Evolutionary conservation across 1,140 invertebrate species (phyloP), one percentile per base, ranked within the genome.

Genomic region (Cyphomyrmex costatus): DNA sequence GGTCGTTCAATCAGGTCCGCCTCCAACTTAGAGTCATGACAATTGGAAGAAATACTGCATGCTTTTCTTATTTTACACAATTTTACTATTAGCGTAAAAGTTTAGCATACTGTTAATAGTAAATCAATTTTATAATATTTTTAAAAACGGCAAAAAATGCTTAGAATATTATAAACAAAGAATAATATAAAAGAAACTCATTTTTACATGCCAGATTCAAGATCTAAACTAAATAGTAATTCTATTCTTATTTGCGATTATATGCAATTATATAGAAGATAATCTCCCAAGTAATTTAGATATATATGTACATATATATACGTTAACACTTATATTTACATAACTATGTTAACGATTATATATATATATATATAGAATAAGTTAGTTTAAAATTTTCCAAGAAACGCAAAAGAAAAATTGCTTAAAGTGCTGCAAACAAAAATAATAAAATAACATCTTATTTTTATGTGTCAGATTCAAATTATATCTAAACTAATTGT

Each of bases 1-100:
- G 84, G 56, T 42, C 53, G 85, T 79, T 89, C 87, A 89, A 89
- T 86, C 88, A 90, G 85, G 42, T 8, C 71, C 27, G 68, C 66
- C 33, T 83, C 83, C 14, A 65, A 66, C 24, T 14, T 83, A 49
- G n/a, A n/a, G 27, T 7, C 46, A 71, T 46, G 68, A 82, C 53
- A 74, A 73, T 73, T 49, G 79, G 46, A 16, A 70, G 53, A 60
- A 61, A 73, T 58, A 53, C 30, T 14, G 16, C 16, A 24, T 14
- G 46, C 42, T 53, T 56, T 42, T 70, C 33, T 36, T 58, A 19
- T 4, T 60, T 49, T 12, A 36, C 70, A 3, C 60, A 73, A 73
- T 60, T 30, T 61, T n/a, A 21, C 14, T 21, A 19, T 58, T 27
- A 36, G 3, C 10, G 53, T 2, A 16, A 36, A 27, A 61, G 46